These are phyloP conservation scores for Tribolium freemani DNA, from an alignment of 2,888 invertebrate species.

Conservation along the genomic window DNA sequence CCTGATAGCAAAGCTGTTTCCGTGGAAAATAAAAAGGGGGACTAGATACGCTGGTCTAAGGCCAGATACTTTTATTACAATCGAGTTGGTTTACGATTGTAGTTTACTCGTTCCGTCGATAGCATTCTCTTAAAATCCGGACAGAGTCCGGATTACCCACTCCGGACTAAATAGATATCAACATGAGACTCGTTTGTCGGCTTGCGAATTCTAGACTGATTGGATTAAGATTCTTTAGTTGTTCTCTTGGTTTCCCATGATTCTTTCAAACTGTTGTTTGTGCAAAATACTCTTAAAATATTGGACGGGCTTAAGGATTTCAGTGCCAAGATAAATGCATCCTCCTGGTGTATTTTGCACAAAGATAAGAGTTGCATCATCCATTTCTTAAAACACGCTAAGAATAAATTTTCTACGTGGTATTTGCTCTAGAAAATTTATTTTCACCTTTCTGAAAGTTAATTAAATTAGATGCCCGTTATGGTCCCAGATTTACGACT, in stretches of 20 bases:
- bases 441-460: no score
- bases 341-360: slow-evolving; percentile 1
- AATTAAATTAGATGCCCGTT: no score
- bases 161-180: slow-evolving; percentile 39
- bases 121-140: slow-evolving; percentile 38
- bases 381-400: not conserved
- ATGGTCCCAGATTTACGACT: no score
- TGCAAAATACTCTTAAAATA: slow-evolving; percentile 6
- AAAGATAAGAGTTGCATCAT: slow-evolving; percentile 1
- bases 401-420: no score
- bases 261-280: slow-evolving; percentile 4
- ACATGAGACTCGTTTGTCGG: slow-evolving; percentile 36
- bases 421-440: no score
- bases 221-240: slow-evolving; percentile 41
- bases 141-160: slow-evolving; percentile 43
- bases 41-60: slow-evolving; percentile 24
- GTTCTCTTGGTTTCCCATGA: slow-evolving; percentile 9
- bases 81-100: slow-evolving; percentile 36
- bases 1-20: not conserved
- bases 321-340: slow-evolving; percentile 4
- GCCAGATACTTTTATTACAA: slow-evolving; percentile 34
- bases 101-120: slow-evolving; percentile 30
- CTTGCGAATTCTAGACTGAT: slow-evolving; percentile 33
- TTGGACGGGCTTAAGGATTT: slow-evolving; percentile 2
- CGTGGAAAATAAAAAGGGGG: not conserved